A percentile compares a stretch with the other conserved stretches of the same genome.
phyloP scores from a whole-genome alignment of 1,140 invertebrate genomes.

The Drosophila ercepeae region DNA sequence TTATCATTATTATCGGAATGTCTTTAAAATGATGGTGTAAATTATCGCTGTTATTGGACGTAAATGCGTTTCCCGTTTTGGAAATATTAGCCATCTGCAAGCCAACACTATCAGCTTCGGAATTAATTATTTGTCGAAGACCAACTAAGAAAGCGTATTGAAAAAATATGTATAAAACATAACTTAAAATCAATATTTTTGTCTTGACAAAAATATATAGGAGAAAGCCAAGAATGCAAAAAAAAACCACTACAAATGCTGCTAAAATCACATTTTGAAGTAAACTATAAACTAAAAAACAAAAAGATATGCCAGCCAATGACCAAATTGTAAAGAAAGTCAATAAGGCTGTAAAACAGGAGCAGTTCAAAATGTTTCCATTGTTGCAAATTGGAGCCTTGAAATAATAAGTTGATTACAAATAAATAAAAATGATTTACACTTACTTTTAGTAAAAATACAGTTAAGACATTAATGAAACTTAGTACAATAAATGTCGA shows the following conservation, averaged over 20 bases:
- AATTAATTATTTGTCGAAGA: neutral
- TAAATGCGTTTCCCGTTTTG: no score
- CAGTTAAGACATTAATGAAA: conserved; percentile 7
- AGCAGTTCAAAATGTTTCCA: conserved; percentile 21
- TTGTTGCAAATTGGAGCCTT: conserved; percentile 20
- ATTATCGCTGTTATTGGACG: neutral
- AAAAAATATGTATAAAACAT: neutral
- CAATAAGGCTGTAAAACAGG: conserved; percentile 7
- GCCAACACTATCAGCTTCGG: neutral
- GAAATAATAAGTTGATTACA: neutral
- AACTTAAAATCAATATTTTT: neutral
- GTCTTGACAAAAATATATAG: neutral
- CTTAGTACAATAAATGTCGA: neutral
- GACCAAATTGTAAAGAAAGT: conserved; percentile 13
- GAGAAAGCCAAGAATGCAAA: neutral
- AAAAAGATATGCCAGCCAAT: conserved; percentile 19
- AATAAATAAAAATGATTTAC: neutral
- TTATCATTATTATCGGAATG: conserved; percentile 1
- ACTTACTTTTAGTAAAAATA: conserved; percentile 23
- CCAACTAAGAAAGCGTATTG: conserved; percentile 19
- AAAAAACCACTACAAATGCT: neutral
- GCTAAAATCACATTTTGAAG: neutral
- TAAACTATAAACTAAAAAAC: conserved; percentile 14
- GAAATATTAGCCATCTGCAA: conserved; percentile 8
- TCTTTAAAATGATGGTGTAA: neutral